Base-by-base conservation (phyloP, 2,797 vertebrate species). In the Steatocranus sp. region DNA sequence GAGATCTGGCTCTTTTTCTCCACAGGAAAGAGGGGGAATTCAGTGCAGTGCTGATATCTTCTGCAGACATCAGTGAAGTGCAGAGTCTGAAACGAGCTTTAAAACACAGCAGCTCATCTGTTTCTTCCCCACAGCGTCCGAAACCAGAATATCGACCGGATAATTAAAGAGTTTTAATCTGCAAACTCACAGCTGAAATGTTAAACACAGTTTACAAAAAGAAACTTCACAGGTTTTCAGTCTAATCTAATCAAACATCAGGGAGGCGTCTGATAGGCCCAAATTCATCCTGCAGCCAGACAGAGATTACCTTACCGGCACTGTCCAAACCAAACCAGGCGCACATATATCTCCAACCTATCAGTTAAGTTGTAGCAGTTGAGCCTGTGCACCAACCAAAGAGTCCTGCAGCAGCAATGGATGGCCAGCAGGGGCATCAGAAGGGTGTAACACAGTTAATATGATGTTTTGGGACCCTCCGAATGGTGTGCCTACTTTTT, bases 51-150 rank as follows among this genome's bases (percentile, higher is more conserved):
- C 32, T 84, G 23, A 93, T 87, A 17, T 80, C 38, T 89, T 88
- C 78, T 48, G 18, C 89, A 92, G 92, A 83, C 82, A 18, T 58
- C 50, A 2, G 32, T 49, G 81, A 83, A 54, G 88, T 3, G 8
- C 82, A 79, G 79, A 81, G 56, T 18, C 77, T 48, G 63, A 49
- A 18, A 56, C 48, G 10, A 70, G 49, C 23, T 2, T 36, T 11
- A 1, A 11, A 43, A 43, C 63, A 7, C 54, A 23, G 61, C 3
- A 23, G 25, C 6, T 73, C 46, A 3, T 73, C 75, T 0, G 41
- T 75, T 73, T 51, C 15, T 27, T 76, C 56, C 43, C 7, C 58
- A 58, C 11, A 17, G 38, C 0, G 6, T 12, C 66, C 25, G n/a
- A n/a, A 27, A 27, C 66, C 23, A 8, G 3, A 6, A 11, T 27